These are phyloP conservation scores for Zingel zingel DNA, from an alignment of 2,113 vertebrate genomes.

Conservation along the genomic window DNA sequence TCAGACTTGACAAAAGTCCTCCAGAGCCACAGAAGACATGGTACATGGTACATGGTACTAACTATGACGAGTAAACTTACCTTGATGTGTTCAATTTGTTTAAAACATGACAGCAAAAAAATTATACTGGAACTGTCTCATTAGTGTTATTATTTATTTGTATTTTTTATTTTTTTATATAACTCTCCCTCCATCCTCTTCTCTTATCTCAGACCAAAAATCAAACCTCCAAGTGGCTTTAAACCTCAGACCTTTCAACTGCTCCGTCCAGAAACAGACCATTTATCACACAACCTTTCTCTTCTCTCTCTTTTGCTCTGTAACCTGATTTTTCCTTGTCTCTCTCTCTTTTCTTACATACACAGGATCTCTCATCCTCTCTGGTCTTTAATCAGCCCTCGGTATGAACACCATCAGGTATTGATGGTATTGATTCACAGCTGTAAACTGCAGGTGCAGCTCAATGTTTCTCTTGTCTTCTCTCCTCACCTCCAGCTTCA, in stretches of 20 bases:
- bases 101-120: too few relatives aligned
- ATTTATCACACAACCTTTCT: not conserved
- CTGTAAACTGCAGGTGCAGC: slow-evolving; percentile 3
- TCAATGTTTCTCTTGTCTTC: not conserved
- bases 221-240: not conserved
- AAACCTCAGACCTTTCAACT: slow-evolving; percentile 21
- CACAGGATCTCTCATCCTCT: not conserved
- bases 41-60: not conserved
- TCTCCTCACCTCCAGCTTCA: not conserved
- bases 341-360: not conserved
- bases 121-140: too few relatives aligned
- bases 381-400: slow-evolving; percentile 13
- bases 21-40: not conserved
- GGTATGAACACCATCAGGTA: slow-evolving; percentile 34
- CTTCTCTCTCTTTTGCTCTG: not conserved
- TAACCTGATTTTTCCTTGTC: not conserved
- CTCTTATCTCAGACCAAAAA: not conserved
- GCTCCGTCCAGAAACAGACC: slow-evolving; percentile 8
- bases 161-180: not conserved
- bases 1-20: not conserved
- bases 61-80: not conserved
- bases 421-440: slow-evolving; percentile 19
- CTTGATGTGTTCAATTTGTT: not conserved
- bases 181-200: not conserved
- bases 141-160: not conserved